Conservation (phyloP, 2,113 vertebrate genomes). For the Sylvietta virens region DNA sequence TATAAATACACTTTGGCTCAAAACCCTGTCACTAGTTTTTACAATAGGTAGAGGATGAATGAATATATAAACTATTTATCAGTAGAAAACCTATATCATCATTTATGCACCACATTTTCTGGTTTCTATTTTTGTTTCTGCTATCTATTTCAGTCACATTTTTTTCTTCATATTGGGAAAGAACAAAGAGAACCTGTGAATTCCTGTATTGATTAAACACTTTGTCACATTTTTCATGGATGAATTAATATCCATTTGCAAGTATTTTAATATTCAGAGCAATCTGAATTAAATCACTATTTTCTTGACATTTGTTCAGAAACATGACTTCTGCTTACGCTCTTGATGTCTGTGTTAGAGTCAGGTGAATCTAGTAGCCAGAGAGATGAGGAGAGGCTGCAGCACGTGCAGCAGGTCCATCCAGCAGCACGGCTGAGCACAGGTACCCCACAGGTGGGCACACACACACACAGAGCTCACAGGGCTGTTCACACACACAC, state of each 20-base stretch:
- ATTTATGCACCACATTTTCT: not conserved
- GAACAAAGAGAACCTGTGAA: not conserved
- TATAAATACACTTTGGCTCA: not conserved
- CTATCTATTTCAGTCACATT: not conserved
- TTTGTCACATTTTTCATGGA: not conserved
- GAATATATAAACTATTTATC: not conserved
- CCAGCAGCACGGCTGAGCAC: not conserved
- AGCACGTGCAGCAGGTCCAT: accelerated
- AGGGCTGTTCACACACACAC: not conserved
- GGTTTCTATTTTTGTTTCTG: not conserved
- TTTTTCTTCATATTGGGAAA: not conserved
- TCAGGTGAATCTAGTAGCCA: not conserved
- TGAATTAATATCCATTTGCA: not conserved
- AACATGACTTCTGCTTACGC: not conserved
- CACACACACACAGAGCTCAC: too few relatives aligned
- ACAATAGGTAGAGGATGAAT: not conserved
- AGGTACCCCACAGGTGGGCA: accelerated
- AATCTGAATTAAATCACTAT: not conserved
- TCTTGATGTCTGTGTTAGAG: not conserved
- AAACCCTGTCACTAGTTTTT: not conserved
- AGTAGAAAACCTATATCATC: not conserved
- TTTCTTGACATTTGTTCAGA: not conserved
- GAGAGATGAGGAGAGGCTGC: not conserved
- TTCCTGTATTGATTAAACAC: not conserved
- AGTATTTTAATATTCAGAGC: not conserved